Conservation (phyloP, 2,888 invertebrate genomes). For the Epicampocera succincta region DNA sequence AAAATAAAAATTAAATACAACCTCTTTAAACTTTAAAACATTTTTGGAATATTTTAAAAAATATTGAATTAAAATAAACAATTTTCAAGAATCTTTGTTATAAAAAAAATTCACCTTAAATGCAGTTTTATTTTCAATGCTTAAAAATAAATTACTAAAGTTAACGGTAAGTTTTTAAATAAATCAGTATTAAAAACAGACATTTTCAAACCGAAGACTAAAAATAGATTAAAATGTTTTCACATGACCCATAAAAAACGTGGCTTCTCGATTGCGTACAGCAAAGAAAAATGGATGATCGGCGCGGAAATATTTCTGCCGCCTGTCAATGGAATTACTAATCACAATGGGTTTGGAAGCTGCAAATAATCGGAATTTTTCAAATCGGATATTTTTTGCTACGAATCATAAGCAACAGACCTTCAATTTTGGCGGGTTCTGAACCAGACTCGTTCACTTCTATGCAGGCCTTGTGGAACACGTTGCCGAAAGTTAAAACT, state of each 20-base stretch:
- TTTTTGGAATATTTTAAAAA: slow-evolving; percentile 65
- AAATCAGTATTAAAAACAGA: background rate
- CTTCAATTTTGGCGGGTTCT: slow-evolving; percentile 85
- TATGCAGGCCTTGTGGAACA: slow-evolving; percentile 92
- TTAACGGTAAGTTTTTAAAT: slow-evolving; percentile 30
- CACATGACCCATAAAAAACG: slow-evolving; percentile 77
- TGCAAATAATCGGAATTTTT: slow-evolving; percentile 49
- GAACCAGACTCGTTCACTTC: slow-evolving; percentile 94
- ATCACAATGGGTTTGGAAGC: slow-evolving; percentile 78
- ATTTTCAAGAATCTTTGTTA: slow-evolving; percentile 68
- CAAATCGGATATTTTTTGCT: background rate
- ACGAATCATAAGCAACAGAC: slow-evolving; percentile 80
- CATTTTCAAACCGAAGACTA: background rate
- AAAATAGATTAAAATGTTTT: slow-evolving; percentile 74
- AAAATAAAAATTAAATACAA: slow-evolving; percentile 36
- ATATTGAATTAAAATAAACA: slow-evolving; percentile 41
- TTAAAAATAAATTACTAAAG: background rate
- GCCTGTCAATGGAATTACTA: slow-evolving; percentile 75
- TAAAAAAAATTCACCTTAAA: slow-evolving; percentile 57
- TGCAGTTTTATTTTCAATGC: slow-evolving; percentile 46
- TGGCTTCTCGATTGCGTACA: slow-evolving; percentile 75
- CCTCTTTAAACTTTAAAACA: slow-evolving; percentile 53
- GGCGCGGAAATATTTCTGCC: slow-evolving; percentile 78
- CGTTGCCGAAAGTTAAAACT: slow-evolving; percentile 83
- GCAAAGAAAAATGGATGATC: slow-evolving; percentile 80